These are phyloP conservation scores for Sarcophaga rosellei DNA, from an alignment of 2,888 invertebrate species.

Conservation along the genomic window DNA sequence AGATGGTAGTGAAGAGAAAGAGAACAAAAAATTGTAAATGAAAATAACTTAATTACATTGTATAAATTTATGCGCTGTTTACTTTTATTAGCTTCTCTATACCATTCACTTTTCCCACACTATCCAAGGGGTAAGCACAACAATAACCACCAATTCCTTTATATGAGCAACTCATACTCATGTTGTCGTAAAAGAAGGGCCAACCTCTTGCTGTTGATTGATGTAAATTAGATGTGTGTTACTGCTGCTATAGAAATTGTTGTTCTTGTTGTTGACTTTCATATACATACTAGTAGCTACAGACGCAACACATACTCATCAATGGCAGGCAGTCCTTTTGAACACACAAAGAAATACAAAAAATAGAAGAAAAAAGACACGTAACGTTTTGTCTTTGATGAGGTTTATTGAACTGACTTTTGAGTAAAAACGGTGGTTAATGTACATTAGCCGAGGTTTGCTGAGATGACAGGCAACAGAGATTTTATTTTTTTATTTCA, in stretches of 20 bases:
- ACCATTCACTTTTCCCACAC: slow-evolving; percentile 44
- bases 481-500: no score
- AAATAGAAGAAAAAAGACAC: neutral
- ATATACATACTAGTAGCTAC: slow-evolving; percentile 8
- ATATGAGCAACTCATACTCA: slow-evolving; percentile 14
- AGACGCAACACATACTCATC: neutral
- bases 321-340: neutral
- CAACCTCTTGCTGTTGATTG: slow-evolving; percentile 55
- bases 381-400: slow-evolving; percentile 56
- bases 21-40: slow-evolving; percentile 13
- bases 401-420: slow-evolving; percentile 63
- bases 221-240: slow-evolving; percentile 54
- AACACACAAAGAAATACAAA: no score
- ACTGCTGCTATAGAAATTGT: slow-evolving; percentile 1
- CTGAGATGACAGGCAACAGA: neutral
- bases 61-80: slow-evolving; percentile 69
- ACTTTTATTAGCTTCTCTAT: slow-evolving; percentile 59
- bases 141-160: slow-evolving; percentile 10
- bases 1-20: neutral
- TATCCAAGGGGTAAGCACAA: slow-evolving; percentile 1
- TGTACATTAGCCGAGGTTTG: slow-evolving; percentile 51
- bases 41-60: slow-evolving; percentile 69
- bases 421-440: slow-evolving; percentile 49
- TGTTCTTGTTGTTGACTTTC: slow-evolving; percentile 34
- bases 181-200: neutral